Evolutionary conservation across 2,797 vertebrate species (phyloP).

Genomic region (Columba guinea): DNA sequence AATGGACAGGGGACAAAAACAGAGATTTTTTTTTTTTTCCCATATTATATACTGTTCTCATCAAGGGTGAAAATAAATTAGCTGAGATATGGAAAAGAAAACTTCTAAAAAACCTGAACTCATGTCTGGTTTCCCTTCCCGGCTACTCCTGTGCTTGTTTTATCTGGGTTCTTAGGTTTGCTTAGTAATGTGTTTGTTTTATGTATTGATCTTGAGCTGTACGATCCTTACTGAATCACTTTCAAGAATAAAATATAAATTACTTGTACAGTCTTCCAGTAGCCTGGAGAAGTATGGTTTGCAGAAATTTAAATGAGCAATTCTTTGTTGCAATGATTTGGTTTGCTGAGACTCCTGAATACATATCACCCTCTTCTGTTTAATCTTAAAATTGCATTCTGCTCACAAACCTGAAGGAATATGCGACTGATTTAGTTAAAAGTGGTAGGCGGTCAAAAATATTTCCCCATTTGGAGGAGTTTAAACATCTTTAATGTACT

Average conservation of each 20-base stretch:
- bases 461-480: background rate
- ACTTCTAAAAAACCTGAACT: background rate
- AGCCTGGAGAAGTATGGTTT: background rate
- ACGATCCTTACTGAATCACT: background rate
- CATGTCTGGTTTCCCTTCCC: background rate
- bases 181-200: background rate
- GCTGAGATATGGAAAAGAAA: background rate
- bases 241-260: background rate
- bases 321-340: background rate
- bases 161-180: background rate
- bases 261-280: background rate
- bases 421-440: background rate
- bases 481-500: background rate
- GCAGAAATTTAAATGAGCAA: background rate
- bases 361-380: conserved; percentile 61
- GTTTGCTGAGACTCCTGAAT: background rate
- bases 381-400: conserved; percentile 25
- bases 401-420: background rate
- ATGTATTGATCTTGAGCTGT: background rate
- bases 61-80: background rate
- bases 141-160: background rate
- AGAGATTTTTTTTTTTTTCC: accelerated
- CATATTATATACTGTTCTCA: background rate
- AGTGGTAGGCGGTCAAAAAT: background rate
- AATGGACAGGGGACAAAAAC: background rate